Evolutionary conservation across 2,113 vertebrate species (phyloP).

Genomic region (Psilopsiagon aymara): DNA sequence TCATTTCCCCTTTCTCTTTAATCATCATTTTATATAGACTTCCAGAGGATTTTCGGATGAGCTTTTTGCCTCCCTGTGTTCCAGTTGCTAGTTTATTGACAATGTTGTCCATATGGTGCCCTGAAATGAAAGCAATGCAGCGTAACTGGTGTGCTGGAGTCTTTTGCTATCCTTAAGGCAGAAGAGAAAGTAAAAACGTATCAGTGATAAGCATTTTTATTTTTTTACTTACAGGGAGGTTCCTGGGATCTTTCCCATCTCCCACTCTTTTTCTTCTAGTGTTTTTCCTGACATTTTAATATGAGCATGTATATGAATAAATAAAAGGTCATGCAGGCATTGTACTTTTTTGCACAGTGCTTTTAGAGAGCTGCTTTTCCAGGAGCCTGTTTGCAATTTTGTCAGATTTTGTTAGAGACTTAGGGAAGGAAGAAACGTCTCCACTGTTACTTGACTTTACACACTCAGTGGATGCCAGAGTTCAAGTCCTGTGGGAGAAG

Average conservation of each 20-base stretch:
- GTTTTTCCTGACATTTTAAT: not conserved
- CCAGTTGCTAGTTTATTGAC: not conserved
- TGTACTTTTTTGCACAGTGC: not conserved
- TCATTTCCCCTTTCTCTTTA: not conserved
- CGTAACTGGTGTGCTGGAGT: not conserved
- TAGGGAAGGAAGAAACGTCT: not conserved
- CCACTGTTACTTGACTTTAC: not conserved
- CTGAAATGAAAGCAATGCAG: not conserved
- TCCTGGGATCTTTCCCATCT: not conserved
- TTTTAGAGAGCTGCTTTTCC: not conserved
- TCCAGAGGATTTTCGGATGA: conserved; percentile 28
- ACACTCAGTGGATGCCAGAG: not conserved
- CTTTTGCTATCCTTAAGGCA: not conserved
- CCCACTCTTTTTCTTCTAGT: not conserved
- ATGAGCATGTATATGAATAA: not conserved
- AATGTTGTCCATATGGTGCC: not conserved
- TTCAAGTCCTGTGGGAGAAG: not conserved
- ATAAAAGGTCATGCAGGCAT: not conserved
- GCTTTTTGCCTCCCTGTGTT: conserved; percentile 6
- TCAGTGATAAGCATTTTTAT: not conserved
- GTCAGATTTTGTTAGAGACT: not conserved
- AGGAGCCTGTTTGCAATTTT: not conserved
- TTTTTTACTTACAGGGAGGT: not conserved
- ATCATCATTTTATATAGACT: not conserved
- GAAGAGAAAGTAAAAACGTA: not conserved